Conservation (phyloP, 2,113 vertebrate genomes). For the Gavia stellata region DNA sequence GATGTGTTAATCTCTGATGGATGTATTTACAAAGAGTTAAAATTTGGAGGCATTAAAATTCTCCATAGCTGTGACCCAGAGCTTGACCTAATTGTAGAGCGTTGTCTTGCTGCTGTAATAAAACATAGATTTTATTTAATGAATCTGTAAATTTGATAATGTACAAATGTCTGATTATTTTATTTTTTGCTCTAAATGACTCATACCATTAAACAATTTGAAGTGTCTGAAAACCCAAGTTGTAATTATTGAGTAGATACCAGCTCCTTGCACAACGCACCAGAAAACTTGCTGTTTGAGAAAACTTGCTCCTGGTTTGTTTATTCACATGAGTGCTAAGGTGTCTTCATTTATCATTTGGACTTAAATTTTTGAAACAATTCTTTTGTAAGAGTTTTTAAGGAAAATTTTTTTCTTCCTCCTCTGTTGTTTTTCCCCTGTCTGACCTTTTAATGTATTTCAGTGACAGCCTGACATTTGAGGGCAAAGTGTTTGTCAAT, state of each 20-base stretch:
- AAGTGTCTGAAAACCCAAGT: not conserved
- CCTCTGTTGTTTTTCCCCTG: not conserved
- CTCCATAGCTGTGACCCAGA: not conserved
- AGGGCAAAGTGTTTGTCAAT: not conserved
- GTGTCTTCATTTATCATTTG: not conserved
- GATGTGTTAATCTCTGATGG: not conserved
- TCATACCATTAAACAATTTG: not conserved
- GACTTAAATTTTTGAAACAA: not conserved
- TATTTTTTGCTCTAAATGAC: not conserved
- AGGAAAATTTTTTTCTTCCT: not conserved
- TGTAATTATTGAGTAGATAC: not conserved
- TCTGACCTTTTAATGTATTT: slow-evolving; percentile 13
- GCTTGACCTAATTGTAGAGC: not conserved
- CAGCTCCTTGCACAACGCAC: not conserved
- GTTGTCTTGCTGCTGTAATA: not conserved
- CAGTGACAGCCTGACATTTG: slow-evolving; percentile 6
- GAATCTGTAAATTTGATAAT: not conserved
- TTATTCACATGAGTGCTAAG: not conserved
- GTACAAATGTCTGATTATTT: not conserved
- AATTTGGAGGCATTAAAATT: not conserved
- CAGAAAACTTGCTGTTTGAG: not conserved
- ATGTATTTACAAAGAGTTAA: not conserved
- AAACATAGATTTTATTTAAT: slow-evolving; percentile 3
- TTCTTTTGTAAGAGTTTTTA: not conserved
- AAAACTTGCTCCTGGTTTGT: not conserved